phyloP scores from a whole-genome alignment of 2,888 invertebrate genomes.

The Drosophila hawaiiensis region DNA sequence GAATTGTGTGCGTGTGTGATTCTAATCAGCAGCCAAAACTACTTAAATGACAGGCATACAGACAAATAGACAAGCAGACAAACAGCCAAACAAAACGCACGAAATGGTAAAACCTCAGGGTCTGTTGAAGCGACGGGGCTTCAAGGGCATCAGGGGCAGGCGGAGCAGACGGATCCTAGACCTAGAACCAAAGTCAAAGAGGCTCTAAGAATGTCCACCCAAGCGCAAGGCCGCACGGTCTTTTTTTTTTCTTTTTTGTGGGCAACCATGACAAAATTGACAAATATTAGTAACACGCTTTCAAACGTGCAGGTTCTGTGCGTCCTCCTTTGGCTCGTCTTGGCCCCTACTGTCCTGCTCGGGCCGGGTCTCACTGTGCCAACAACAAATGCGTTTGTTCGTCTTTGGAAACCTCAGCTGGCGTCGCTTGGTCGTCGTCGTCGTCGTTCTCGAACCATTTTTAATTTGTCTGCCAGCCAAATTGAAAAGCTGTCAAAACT shows the following conservation, averaged over 20 bases:
- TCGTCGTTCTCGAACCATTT: constrained; percentile 51
- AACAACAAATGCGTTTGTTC: constrained; percentile 35
- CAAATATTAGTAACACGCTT: constrained; percentile 62
- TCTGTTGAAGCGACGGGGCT: constrained; percentile 1
- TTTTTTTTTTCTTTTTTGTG: constrained; percentile 6
- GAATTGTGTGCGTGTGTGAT: constrained; percentile 61
- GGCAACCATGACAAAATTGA: constrained; percentile 56
- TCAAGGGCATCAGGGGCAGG: constrained; percentile 8
- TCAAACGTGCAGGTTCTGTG: constrained; percentile 18
- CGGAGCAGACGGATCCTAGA: constrained; percentile 28
- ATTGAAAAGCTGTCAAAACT: constrained; percentile 79
- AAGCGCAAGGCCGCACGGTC: constrained; percentile 33
- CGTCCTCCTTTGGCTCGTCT: neutral
- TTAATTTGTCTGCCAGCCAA: constrained; percentile 69
- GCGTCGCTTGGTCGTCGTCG: constrained; percentile 57
- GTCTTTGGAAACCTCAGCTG: constrained; percentile 62
- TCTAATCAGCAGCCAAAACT: constrained; percentile 72
- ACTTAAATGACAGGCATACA: constrained; percentile 54
- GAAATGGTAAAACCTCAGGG: constrained; percentile 46
- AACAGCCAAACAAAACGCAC: constrained; percentile 44
- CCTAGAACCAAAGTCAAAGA: constrained; percentile 33
- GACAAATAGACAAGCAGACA: constrained; percentile 21
- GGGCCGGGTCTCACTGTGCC: neutral
- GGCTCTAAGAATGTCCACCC: constrained; percentile 18
- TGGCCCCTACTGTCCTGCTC: neutral